Base-by-base conservation (phyloP, 2,113 vertebrate species). In the Leucoraja erinaceus region DNA sequence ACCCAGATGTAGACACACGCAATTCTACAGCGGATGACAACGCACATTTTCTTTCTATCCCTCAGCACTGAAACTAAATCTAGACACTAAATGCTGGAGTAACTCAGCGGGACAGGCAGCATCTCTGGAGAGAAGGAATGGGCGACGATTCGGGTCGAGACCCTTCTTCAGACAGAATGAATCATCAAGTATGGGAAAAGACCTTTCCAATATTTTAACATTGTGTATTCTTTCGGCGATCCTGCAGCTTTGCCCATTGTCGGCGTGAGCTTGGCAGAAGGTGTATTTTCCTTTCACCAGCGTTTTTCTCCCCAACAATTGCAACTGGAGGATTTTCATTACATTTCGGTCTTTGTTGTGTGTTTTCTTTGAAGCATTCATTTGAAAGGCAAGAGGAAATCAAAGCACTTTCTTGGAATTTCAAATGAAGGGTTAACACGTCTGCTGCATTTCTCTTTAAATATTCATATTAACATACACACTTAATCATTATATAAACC, bases 341-440 rank as follows among this genome's bases (percentile, higher is more conserved):
- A 72, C 20, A 14, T 70, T 72, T 68, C 33, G 16, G 16, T 1
- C 68, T 91, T 90, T 22, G 88, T 70, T 38, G 66, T 90, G 88
- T 90, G 20, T 31, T 25, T 90, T 90, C 88, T 90, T 72, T 91
- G 90, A 74, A 72, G 68, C 68, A 70, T 47, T 66, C 31, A 72
- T 28, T 33, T 47, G 90, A 91, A 91, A 74, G 66, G 16, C 63
- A 25, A 47, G 38, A 54, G 3, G 4, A 72, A 66, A 54, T 72
- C 33, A 86, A 86, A 47, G 16, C 20, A 38, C 33, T 54, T 91
- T 47, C 38, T 70, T 54, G 68, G 66, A 72, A 54, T 74, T 38
- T 25, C 38, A 54, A 33, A 47, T 54, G 66, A 72, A 11, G 33
- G 90, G 1, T 25, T 74, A 72, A 47, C 11, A 72, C 11, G 33